Percentiles rank a stretch among this genome's conserved stretches.
Evolutionary conservation across 1,140 invertebrate species (phyloP).

Genomic region (Callitettix versicolor): DNA sequence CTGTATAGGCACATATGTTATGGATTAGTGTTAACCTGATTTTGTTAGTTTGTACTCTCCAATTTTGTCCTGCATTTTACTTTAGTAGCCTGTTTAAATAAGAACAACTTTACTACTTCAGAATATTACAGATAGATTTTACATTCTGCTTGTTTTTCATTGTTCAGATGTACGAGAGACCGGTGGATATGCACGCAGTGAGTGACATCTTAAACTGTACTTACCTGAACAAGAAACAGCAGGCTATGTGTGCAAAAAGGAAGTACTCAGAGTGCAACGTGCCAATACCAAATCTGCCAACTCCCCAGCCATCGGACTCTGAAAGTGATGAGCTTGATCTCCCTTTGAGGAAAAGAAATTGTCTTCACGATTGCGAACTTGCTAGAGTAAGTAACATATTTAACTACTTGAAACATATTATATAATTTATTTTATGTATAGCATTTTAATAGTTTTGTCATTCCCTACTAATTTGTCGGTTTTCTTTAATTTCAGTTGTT

Average conservation of each 20-base stretch:
- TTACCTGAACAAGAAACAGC: conserved; percentile 23
- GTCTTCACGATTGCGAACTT: conserved; percentile 30
- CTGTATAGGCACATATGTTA: too few species aligned
- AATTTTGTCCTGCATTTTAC: too few species aligned
- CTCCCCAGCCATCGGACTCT: conserved; percentile 40
- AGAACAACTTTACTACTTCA: too few species aligned
- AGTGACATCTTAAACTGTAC: conserved; percentile 28
- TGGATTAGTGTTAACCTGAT: too few species aligned
- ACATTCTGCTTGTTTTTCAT: conserved; percentile 11
- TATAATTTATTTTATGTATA: background rate
- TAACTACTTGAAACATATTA: background rate
- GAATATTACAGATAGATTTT: too few species aligned
- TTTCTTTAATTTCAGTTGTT: conserved; percentile 35
- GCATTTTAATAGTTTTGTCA: background rate
- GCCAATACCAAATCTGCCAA: conserved; percentile 31
- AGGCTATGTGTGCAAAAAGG: conserved; percentile 22
- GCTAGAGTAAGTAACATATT: conserved; percentile 31
- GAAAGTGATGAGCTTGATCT: conserved; percentile 36
- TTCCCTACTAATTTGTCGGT: conserved; percentile 8
- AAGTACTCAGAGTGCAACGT: conserved; percentile 26
- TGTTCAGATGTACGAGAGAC: conserved; percentile 19
- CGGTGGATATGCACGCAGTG: conserved; percentile 35
- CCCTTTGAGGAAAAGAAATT: conserved; percentile 27
- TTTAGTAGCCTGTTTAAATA: too few species aligned
- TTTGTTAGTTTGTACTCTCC: too few species aligned